Base-by-base conservation (phyloP, 2,797 vertebrate genomes). In the Pachyuromys duprasi region DNA sequence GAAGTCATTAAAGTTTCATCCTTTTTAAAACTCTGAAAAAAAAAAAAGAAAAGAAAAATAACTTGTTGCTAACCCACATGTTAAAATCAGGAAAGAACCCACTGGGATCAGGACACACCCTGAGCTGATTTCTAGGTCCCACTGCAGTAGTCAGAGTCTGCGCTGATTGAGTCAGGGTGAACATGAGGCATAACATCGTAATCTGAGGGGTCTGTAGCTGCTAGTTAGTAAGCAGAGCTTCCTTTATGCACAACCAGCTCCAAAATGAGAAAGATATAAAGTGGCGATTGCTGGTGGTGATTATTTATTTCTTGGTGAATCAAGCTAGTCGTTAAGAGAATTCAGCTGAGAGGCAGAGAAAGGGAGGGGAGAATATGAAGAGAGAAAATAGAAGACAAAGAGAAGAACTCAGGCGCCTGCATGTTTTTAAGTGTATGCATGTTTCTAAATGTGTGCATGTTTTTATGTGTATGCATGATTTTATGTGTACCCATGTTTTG, bases 121-220 rank as follows among this genome's bases (percentile, higher is more conserved):
- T 3, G 22, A 18, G 2, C 14, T 2, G 49, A 70, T 3, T 15
- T 36, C 18, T 1, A 42, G 6, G 1, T 3, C 5, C 63, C 24
- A 1, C 12, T 15, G 26, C 5, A 26, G 15, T 4, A 28, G 76
- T 42, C 1, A 0, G 1, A 7, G 2, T 4, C 1, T 5, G 3
- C 4, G 5, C 49, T 36, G 36, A 93, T 0, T 36, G 67, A 39
- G 18, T 67, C 60, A 36, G 79, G 11, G 20, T 22, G 5, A 28
- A 72, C 15, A 2, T 17, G 57, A 4, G 28, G 15, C 5, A 69
- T 8, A 33, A 20, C 2, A 18, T 53, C 7, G 3, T 13, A 49
- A 33, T 8, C 22, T 39, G 5, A 39, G 28, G 24, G 20, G 36
- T 89, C 60, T 67, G 12, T 17, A 26, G 24, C 9, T 62, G 55